A percentile compares a stretch with the other conserved stretches of the same genome.
These are phyloP conservation scores for Drosophila dives DNA, from an alignment of 2,888 invertebrate genomes.

Conservation along the genomic window DNA sequence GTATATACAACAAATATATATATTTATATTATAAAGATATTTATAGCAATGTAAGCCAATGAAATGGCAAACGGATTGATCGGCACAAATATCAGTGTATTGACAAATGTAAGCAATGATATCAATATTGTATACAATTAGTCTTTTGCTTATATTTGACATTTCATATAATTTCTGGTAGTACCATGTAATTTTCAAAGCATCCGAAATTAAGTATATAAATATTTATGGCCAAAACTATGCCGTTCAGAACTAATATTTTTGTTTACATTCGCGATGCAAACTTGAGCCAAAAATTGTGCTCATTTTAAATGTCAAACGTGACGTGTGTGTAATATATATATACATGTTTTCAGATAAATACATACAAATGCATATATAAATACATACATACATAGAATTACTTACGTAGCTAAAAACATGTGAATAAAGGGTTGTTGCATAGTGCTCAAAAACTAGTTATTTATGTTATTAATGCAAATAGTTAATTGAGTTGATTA, in stretches of 20 bases:
- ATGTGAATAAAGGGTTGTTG: slow-evolving; percentile 30
- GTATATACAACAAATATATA: background rate
- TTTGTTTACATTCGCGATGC: slow-evolving; percentile 64
- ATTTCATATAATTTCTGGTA: slow-evolving; percentile 4
- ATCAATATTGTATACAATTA: background rate
- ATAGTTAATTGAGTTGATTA: slow-evolving; percentile 23
- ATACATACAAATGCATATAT: background rate
- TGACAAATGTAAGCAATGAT: slow-evolving; percentile 70
- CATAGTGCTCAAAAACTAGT: slow-evolving; percentile 35
- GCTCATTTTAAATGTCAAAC: slow-evolving; percentile 65
- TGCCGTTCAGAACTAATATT: slow-evolving; percentile 35
- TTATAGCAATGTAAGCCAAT: slow-evolving; percentile 63
- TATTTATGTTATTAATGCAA: slow-evolving; percentile 35
- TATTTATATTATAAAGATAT: slow-evolving; percentile 19
- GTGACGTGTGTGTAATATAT: slow-evolving; percentile 58
- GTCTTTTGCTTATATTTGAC: slow-evolving; percentile 10
- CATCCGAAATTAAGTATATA: slow-evolving; percentile 1
- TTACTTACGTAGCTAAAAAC: slow-evolving; percentile 10
- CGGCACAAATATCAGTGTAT: slow-evolving; percentile 71
- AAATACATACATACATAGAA: background rate
- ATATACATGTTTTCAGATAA: background rate
- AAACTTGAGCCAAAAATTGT: slow-evolving; percentile 44
- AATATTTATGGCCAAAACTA: slow-evolving; percentile 6
- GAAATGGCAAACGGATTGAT: slow-evolving; percentile 73
- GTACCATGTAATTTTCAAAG: background rate